These are phyloP conservation scores for Drosophila quinaria DNA, from an alignment of 2,888 invertebrate species.

Conservation along the genomic window DNA sequence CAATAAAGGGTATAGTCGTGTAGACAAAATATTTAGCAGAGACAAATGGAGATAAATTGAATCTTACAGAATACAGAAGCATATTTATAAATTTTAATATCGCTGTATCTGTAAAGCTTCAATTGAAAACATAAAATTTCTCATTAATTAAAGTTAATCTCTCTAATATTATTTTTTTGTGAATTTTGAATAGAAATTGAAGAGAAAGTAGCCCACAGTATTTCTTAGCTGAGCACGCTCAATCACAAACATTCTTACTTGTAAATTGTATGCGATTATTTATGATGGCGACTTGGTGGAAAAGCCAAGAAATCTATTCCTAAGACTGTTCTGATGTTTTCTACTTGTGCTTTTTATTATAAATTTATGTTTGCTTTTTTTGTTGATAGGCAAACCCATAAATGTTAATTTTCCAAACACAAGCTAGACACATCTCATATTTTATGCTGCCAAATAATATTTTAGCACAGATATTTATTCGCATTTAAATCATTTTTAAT, in stretches of 20 bases:
- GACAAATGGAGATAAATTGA: background rate
- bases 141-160: background rate
- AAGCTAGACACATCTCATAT: slow-evolving; percentile 25
- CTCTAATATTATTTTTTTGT: background rate
- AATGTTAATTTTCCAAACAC: slow-evolving; percentile 62
- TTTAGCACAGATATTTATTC: slow-evolving; percentile 53
- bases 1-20: background rate
- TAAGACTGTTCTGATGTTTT: slow-evolving; percentile 42
- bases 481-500: slow-evolving; percentile 54
- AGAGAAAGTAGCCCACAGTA: background rate
- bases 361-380: slow-evolving; percentile 42
- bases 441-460: slow-evolving; percentile 33
- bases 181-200: background rate
- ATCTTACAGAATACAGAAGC: background rate
- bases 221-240: background rate
- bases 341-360: slow-evolving; percentile 49
- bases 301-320: slow-evolving; percentile 31
- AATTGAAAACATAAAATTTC: background rate
- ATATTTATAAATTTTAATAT: background rate
- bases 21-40: background rate
- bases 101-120: background rate
- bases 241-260: background rate
- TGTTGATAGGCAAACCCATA: slow-evolving; percentile 42
- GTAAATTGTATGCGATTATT: slow-evolving; percentile 71
- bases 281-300: slow-evolving; percentile 55